Evolutionary conservation across 2,888 invertebrate species (phyloP).

Genomic region (Mesochorus sp.): DNA sequence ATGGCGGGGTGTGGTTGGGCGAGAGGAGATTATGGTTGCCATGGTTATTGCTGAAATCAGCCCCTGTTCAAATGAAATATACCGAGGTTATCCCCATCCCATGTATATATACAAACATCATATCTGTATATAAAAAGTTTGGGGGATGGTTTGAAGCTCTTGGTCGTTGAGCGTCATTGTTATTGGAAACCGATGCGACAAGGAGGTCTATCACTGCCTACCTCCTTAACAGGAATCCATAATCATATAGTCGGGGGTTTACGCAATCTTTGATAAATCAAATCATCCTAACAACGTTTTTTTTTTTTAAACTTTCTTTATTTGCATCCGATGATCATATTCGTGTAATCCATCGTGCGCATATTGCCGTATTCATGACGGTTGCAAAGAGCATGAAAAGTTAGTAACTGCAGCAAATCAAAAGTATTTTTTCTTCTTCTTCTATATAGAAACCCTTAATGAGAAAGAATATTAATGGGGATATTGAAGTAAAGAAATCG

Average conservation of each 20-base stretch:
- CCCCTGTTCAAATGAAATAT: neutral
- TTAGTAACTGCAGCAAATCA: too few relatives aligned
- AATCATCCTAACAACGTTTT: conserved; percentile 10
- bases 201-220: conserved; percentile 73
- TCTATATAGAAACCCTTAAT: neutral
- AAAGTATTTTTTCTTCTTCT: too few relatives aligned
- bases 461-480: neutral
- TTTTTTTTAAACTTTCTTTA: conserved; percentile 10
- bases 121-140: neutral
- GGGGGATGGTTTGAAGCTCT: neutral
- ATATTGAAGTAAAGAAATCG: neutral
- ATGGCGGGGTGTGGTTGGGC: neutral
- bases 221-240: conserved; percentile 75
- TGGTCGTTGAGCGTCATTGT: conserved; percentile 27
- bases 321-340: neutral
- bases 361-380: too few relatives aligned
- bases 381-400: too few relatives aligned
- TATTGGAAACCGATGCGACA: conserved; percentile 73
- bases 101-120: neutral
- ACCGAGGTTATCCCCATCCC: too few relatives aligned
- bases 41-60: neutral
- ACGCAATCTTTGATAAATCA: conserved; percentile 56
- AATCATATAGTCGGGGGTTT: conserved; percentile 66
- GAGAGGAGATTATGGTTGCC: too few relatives aligned
- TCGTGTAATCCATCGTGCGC: too few relatives aligned